Conservation (phyloP, 2,888 invertebrate genomes). For the Agrotis segetum region DNA sequence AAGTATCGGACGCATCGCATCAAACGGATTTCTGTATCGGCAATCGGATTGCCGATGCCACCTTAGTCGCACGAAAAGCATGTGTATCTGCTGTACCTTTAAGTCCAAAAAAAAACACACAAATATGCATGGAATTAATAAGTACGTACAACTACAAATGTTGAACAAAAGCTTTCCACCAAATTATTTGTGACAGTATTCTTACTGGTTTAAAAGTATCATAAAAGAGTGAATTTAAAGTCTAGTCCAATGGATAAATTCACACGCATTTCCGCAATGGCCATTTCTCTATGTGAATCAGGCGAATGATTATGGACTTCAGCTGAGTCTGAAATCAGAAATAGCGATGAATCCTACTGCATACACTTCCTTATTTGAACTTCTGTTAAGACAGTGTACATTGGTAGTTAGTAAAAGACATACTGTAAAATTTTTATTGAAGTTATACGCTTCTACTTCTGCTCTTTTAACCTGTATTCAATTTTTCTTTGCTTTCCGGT, state of each 20-base stretch:
- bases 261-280: neutral
- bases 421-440: too few relatives aligned
- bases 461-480: too few relatives aligned
- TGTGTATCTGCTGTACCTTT: too few relatives aligned
- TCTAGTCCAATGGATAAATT: neutral
- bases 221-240: neutral
- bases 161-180: too few relatives aligned
- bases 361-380: neutral
- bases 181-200: neutral
- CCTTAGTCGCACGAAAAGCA: too few relatives aligned
- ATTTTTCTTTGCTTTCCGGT: too few relatives aligned
- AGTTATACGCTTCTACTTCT: too few relatives aligned
- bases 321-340: neutral
- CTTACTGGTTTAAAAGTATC: neutral
- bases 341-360: neutral
- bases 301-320: neutral
- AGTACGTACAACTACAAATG: neutral
- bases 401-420: neutral
- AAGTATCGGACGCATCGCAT: too few relatives aligned
- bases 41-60: too few relatives aligned
- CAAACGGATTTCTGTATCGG: too few relatives aligned
- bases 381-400: neutral
- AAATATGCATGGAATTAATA: neutral
- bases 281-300: neutral
- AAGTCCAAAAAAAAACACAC: too few relatives aligned